Conservation (phyloP, 2,888 invertebrate species). For the Sericinus montela region DNA sequence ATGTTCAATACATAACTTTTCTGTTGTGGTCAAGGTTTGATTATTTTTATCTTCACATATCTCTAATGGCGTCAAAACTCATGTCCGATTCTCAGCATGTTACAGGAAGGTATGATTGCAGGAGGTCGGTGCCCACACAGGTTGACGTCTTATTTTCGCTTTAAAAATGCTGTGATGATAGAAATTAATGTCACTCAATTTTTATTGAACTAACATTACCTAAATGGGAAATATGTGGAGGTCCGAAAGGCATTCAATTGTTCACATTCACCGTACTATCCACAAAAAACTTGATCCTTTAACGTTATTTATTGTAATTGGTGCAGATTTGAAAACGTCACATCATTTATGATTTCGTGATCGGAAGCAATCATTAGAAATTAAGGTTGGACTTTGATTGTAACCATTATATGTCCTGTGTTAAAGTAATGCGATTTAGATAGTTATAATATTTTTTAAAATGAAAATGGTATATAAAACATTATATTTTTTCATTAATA, state of each 20-base stretch:
- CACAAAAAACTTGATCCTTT: too few species aligned
- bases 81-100: constrained; percentile 71
- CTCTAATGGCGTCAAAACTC: constrained; percentile 73
- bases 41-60: constrained; percentile 68
- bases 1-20: constrained; percentile 25
- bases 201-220: not conserved
- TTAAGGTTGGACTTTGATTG: constrained; percentile 35
- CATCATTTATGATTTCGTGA: constrained; percentile 43
- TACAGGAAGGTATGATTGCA: constrained; percentile 66
- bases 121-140: constrained; percentile 66
- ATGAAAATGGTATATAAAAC: too few species aligned
- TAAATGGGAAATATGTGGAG: too few species aligned
- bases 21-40: constrained; percentile 66
- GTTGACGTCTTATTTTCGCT: constrained; percentile 61
- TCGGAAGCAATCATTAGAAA: constrained; percentile 55
- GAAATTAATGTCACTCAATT: constrained; percentile 48
- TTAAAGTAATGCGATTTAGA: constrained; percentile 27
- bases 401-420: too few species aligned
- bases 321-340: not conserved
- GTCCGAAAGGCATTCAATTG: too few species aligned
- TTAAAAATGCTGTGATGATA: constrained; percentile 49
- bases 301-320: not conserved
- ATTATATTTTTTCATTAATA: too few species aligned
- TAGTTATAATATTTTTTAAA: too few species aligned
- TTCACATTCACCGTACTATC: too few species aligned